Base-by-base conservation (phyloP, 2,888 invertebrate genomes). In the Leistus spinibarbis region DNA sequence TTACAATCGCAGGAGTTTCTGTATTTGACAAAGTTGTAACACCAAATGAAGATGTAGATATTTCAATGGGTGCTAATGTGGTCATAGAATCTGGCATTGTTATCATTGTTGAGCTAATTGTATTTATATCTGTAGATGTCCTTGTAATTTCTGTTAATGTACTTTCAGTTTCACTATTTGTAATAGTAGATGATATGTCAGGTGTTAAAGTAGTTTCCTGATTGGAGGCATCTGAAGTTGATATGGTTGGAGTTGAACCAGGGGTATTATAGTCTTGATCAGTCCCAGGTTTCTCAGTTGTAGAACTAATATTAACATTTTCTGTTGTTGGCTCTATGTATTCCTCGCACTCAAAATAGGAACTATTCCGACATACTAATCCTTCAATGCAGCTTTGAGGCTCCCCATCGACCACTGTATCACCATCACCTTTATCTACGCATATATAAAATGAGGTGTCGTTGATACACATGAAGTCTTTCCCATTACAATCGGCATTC, bases 361-460 rank as follows among this genome's bases (percentile, higher is more conserved):
- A 63, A 54, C 23, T 60, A 57, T 78, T 78, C 40, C 67, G 57
- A 66, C 80, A 80, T 24, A 76, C 69, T 10, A 77, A 71, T 17
- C 76, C 77, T 2, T 17, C 17, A n/a, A 77, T 76, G 68, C 80
- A 80, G 57, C 24, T 24, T 53, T 78, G 77, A n/a, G 69, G 70
- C 13, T 85, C 83, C 69, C 86, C 87, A 13, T 87, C 83, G 1
- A 87, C 86, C 60, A 81, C 83, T 9, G 86, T 86, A 10, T 86
- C 78, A 57, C 87, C 87, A 53, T 82, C 83, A 20, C 87, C 87
- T 56, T 86, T 81, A 78, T 87, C 87, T 56, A 87, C 87, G 79
- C 88, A 88, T 80, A 88, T 86, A 82, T 86, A 85, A 78, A 88
- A 88, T 81, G 86, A 86, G 68, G 87, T 86, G 73, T 86, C 82